Conservation (phyloP, 1,140 invertebrate genomes). For the Thaumatotibia leucotreta region DNA sequence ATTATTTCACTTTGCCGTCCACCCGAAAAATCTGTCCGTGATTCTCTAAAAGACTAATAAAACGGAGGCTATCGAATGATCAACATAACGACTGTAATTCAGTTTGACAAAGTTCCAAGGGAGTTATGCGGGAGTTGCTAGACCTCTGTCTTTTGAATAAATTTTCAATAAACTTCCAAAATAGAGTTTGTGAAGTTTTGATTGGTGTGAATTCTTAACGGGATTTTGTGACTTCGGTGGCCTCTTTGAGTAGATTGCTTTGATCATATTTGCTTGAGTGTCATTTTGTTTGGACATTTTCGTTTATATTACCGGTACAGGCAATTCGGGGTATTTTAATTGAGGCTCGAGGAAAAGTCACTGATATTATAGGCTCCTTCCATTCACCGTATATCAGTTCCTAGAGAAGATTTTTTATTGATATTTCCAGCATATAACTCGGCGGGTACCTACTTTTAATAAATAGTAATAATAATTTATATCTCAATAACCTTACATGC, state of each 20-base stretch:
- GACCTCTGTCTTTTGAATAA: slow-evolving; percentile 57
- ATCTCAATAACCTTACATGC: too few species aligned
- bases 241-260: slow-evolving; percentile 11
- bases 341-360: too few species aligned
- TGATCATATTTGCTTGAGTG: slow-evolving; percentile 20
- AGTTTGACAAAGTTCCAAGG: slow-evolving; percentile 46
- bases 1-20: neutral
- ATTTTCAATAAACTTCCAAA: slow-evolving; percentile 55
- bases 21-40: neutral
- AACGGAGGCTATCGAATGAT: slow-evolving; percentile 30
- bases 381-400: too few species aligned
- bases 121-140: slow-evolving; percentile 50
- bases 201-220: slow-evolving; percentile 47
- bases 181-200: slow-evolving; percentile 55
- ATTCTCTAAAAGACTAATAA: slow-evolving; percentile 26
- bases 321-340: neutral
- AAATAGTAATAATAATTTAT: too few species aligned
- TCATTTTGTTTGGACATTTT: neutral
- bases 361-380: too few species aligned
- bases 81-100: slow-evolving; percentile 47
- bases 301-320: neutral
- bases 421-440: too few species aligned
- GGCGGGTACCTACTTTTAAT: too few species aligned
- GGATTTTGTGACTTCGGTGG: slow-evolving; percentile 22
- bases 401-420: too few species aligned